phyloP scores from a whole-genome alignment of 2,888 invertebrate species.

The Megalurothrips usitatus region DNA sequence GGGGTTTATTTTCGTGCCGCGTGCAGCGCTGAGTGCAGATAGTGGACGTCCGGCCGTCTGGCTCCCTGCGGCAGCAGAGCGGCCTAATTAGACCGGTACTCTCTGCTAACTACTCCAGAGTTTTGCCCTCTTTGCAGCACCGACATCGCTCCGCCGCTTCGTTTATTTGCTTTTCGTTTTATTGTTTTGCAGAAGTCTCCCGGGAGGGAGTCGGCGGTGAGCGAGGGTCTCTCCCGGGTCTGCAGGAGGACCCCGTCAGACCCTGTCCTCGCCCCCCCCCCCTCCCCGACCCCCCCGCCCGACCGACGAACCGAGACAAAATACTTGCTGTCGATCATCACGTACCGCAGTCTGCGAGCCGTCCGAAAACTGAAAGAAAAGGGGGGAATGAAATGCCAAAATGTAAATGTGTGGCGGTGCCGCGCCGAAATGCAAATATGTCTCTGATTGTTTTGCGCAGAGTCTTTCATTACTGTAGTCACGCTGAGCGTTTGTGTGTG shows the following conservation, averaged over 20 bases:
- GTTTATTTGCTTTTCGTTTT: constrained; percentile 3
- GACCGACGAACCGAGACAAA: too few species aligned
- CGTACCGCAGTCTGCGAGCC: too few species aligned
- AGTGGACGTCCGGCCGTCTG: not conserved
- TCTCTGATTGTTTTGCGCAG: too few species aligned
- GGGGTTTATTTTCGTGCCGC: not conserved
- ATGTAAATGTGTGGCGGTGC: too few species aligned
- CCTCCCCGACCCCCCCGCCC: too few species aligned
- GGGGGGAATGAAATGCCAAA: too few species aligned
- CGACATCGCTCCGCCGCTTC: not conserved
- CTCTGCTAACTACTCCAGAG: not conserved
- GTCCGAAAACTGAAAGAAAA: too few species aligned
- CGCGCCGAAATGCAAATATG: too few species aligned
- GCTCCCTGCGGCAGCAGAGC: not conserved
- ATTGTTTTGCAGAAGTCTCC: not conserved
- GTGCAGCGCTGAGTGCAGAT: too few species aligned
- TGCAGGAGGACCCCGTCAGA: not conserved
- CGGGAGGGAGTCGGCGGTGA: not conserved
- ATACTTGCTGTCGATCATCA: too few species aligned
- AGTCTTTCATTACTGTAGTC: too few species aligned
- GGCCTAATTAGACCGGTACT: not conserved
- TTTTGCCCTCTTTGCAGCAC: not conserved
- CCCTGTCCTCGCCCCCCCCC: not conserved
- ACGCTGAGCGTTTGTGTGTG: too few species aligned
- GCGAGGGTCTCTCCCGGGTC: not conserved